Conservation (phyloP, 2,113 vertebrate genomes). For the Pteropus alecto region DNA sequence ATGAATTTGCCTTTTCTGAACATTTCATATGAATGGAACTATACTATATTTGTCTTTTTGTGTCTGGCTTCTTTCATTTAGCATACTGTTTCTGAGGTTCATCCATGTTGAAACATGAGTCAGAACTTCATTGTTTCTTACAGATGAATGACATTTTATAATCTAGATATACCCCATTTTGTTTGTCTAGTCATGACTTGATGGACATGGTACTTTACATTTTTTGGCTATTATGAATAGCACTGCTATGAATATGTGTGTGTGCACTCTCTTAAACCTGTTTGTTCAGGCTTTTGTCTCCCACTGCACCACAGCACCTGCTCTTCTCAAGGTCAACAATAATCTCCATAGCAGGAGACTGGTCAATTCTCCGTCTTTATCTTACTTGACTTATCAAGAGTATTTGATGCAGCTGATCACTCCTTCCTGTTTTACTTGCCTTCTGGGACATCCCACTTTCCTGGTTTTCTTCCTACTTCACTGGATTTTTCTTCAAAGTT, state of each 20-base stretch:
- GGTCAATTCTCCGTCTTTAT: not conserved
- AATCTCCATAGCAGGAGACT: not conserved
- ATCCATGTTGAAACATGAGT: not conserved
- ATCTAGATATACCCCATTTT: not conserved
- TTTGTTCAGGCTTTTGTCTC: not conserved
- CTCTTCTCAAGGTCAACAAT: not conserved
- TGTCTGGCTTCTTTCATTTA: constrained; percentile 3
- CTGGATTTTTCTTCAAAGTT: not conserved
- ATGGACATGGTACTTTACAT: not conserved
- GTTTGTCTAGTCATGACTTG: not conserved
- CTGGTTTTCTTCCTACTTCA: not conserved
- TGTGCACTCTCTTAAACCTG: not conserved
- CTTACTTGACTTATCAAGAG: not conserved
- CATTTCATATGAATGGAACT: not conserved
- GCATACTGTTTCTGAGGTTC: not conserved
- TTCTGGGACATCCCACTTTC: not conserved
- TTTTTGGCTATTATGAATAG: constrained; percentile 13
- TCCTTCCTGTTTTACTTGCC: not conserved
- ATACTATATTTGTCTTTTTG: not conserved
- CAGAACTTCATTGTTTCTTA: not conserved
- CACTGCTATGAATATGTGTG: not conserved
- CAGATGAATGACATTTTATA: not conserved
- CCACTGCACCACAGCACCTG: not conserved
- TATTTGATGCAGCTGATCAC: not conserved
- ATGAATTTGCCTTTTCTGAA: not conserved